Evolutionary conservation across 2,797 vertebrate genomes (phyloP).

Genomic region (Neomorphus geoffroyi): DNA sequence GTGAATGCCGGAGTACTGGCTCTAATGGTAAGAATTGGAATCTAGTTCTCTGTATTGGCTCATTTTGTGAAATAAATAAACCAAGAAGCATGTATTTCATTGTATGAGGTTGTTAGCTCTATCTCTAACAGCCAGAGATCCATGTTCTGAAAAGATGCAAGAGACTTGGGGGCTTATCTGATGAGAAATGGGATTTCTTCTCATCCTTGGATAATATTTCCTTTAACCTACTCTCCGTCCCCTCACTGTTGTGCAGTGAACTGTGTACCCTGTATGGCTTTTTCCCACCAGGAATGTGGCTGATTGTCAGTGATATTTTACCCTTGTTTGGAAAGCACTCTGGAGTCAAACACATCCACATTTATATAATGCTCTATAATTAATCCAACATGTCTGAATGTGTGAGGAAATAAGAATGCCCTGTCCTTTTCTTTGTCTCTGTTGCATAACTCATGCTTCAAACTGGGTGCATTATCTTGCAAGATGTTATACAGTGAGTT

Average conservation of each 20-base stretch:
- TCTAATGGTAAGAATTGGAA: background rate
- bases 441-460: slow-evolving; percentile 47
- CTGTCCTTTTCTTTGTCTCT: slow-evolving; percentile 30
- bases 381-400: background rate
- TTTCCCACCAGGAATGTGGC: background rate
- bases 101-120: background rate
- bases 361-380: background rate
- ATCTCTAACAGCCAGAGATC: background rate
- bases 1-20: background rate
- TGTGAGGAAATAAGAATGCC: background rate
- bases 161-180: slow-evolving; percentile 18
- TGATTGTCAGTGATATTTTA: slow-evolving; percentile 4
- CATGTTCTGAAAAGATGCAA: slow-evolving; percentile 5
- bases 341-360: background rate
- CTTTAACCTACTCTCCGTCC: background rate
- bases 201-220: slow-evolving; percentile 16
- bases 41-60: background rate
- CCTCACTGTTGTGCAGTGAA: background rate
- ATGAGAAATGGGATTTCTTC: slow-evolving; percentile 43
- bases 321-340: background rate
- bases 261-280: background rate
- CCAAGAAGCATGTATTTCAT: background rate
- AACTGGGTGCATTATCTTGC: slow-evolving; percentile 36
- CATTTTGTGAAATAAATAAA: background rate
- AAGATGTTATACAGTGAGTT: slow-evolving; percentile 14